phyloP scores from a whole-genome alignment of 2,888 invertebrate genomes.

The Synergus itoensis region DNA sequence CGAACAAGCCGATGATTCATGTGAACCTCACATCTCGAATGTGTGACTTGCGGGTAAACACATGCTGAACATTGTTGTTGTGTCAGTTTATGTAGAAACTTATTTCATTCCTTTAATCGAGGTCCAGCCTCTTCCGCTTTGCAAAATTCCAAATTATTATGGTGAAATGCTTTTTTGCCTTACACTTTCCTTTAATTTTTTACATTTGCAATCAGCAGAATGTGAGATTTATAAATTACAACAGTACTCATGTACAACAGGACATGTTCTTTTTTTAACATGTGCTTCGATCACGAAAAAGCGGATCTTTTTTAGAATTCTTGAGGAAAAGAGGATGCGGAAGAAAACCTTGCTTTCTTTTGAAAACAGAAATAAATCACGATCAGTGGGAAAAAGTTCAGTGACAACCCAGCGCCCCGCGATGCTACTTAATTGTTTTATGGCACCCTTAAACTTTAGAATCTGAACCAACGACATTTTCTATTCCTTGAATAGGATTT shows the following conservation, averaged over 20 bases:
- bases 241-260: no score
- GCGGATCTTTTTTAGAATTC: slow-evolving; percentile 24
- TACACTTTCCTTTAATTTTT: no score
- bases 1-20: slow-evolving; percentile 41
- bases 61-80: slow-evolving; percentile 29
- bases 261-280: background rate
- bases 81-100: slow-evolving; percentile 10
- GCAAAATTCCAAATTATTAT: background rate
- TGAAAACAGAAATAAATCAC: slow-evolving; percentile 52
- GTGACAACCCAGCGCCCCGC: slow-evolving; percentile 48
- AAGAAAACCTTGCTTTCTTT: slow-evolving; percentile 43
- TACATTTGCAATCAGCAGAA: no score
- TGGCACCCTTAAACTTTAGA: slow-evolving; percentile 59
- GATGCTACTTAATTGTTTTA: slow-evolving; percentile 66
- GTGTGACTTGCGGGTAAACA: slow-evolving; percentile 40
- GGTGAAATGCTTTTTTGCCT: no score
- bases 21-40: slow-evolving; percentile 28
- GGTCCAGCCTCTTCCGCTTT: background rate
- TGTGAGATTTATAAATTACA: no score
- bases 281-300: background rate
- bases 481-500: slow-evolving; percentile 33
- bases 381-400: slow-evolving; percentile 44
- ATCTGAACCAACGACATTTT: slow-evolving; percentile 36
- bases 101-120: background rate
- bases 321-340: slow-evolving; percentile 38